Evolutionary conservation across 2,888 invertebrate species (phyloP).

Genomic region (Parnassius orleans): DNA sequence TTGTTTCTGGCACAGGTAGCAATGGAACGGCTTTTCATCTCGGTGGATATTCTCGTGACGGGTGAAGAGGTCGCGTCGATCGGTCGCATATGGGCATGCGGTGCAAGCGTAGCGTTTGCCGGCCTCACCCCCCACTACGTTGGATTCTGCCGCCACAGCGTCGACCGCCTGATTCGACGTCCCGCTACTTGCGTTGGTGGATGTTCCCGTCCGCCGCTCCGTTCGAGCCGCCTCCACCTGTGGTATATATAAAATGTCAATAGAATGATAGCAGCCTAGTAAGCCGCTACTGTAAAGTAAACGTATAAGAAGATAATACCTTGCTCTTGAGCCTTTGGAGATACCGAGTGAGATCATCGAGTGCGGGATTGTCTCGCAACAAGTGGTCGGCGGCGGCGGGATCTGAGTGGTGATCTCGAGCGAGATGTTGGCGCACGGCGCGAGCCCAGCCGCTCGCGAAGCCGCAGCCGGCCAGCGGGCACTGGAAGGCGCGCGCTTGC

Average conservation of each 20-base stretch:
- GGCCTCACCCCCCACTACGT: slow-evolving; percentile 37
- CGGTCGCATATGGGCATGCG: slow-evolving; percentile 95
- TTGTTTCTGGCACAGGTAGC: slow-evolving; percentile 95
- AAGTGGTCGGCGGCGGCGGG: slow-evolving; percentile 82
- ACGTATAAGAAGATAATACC: slow-evolving; percentile 50
- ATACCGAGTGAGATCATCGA: slow-evolving; percentile 87
- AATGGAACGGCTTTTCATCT: slow-evolving; percentile 96
- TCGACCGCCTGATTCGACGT: slow-evolving; percentile 27
- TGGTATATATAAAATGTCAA: slow-evolving; percentile 9
- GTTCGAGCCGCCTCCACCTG: slow-evolving; percentile 67
- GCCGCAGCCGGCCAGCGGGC: slow-evolving; percentile 85
- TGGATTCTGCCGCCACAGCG: slow-evolving; percentile 29
- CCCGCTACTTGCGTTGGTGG: slow-evolving; percentile 31
- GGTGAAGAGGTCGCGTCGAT: slow-evolving; percentile 93
- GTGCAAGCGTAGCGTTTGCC: slow-evolving; percentile 91
- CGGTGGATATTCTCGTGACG: slow-evolving; percentile 96
- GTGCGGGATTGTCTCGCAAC: slow-evolving; percentile 86
- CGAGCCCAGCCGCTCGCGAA: slow-evolving; percentile 89
- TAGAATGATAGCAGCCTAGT: neutral
- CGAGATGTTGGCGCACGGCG: slow-evolving; percentile 86
- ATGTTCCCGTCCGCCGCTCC: slow-evolving; percentile 45
- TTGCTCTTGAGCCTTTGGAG: slow-evolving; percentile 85
- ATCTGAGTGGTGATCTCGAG: slow-evolving; percentile 86
- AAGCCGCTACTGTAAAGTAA: neutral
- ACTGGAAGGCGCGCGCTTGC: slow-evolving; percentile 85